Evolutionary conservation across 37 sponge, comb jelly and placozoan genomes (phyloP).

Genomic region (Crambe crambe): DNA sequence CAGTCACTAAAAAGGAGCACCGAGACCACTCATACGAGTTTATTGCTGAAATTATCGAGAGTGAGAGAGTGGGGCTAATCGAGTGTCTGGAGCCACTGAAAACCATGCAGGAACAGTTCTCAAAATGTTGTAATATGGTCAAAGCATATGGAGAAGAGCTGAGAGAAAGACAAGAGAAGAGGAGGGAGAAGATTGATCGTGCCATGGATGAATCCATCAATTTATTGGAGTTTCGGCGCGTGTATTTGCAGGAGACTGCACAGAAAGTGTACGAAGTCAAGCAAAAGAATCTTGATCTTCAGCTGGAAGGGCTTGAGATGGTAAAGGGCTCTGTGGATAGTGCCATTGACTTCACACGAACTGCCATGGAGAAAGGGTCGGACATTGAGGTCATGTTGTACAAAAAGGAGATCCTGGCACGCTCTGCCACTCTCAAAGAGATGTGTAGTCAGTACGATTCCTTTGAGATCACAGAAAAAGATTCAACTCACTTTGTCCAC

Average conservation of each 20-base stretch:
- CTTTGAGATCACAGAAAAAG: conserved; percentile 18
- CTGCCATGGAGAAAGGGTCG: conserved; percentile 24
- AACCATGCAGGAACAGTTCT: not conserved
- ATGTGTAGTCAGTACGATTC: not conserved
- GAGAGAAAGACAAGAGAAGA: not conserved
- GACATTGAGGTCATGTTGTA: conserved; percentile 36
- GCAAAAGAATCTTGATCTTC: conserved; percentile 4
- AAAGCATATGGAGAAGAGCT: not conserved
- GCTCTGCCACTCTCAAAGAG: conserved; percentile 10
- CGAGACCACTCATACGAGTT: conserved; percentile 39
- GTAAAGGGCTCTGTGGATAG: not conserved
- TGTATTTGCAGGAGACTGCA: not conserved
- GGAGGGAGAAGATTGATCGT: not conserved
- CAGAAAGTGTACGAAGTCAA: not conserved
- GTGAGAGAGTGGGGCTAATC: conserved; percentile 13
- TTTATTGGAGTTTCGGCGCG: conserved; percentile 3
- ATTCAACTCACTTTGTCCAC: conserved; percentile 4
- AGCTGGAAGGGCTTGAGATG: conserved; percentile 13
- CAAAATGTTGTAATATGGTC: not conserved
- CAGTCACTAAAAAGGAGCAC: conserved; percentile 35
- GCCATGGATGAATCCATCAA: not conserved
- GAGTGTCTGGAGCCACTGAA: conserved; percentile 1
- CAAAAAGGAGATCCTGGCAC: conserved; percentile 31
- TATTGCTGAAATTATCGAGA: conserved; percentile 18
- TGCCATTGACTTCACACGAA: conserved; percentile 15